phyloP scores from a whole-genome alignment of 1,140 invertebrate genomes.

The Cyrtorhinus lividipennis region DNA sequence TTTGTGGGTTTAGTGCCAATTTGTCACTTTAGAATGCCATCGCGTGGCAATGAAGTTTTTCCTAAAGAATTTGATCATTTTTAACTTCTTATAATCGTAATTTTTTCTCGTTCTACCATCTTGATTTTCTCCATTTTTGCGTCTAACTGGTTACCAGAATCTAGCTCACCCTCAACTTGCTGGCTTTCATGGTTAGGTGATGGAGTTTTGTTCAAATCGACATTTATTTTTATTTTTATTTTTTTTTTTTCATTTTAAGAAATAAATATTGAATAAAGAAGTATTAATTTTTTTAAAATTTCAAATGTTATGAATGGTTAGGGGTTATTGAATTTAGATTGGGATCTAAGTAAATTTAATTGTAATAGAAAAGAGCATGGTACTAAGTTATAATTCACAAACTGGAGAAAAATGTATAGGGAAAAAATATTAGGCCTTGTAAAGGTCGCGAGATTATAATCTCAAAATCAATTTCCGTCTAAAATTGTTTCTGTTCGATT shows the following conservation, averaged over 20 bases:
- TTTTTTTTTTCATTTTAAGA: constrained; percentile 11
- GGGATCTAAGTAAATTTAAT: background rate
- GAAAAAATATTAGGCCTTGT: constrained; percentile 12
- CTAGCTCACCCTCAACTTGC: background rate
- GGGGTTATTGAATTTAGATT: constrained; percentile 6
- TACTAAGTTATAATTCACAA: constrained; percentile 9
- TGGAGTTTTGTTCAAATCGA: too few relatives aligned
- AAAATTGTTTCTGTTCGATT: background rate
- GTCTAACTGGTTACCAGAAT: too few relatives aligned
- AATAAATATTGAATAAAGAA: background rate
- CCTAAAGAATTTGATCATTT: too few relatives aligned
- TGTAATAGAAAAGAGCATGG: background rate
- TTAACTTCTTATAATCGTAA: too few relatives aligned
- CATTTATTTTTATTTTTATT: too few relatives aligned
- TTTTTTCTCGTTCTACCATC: too few relatives aligned
- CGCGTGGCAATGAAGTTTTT: too few relatives aligned
- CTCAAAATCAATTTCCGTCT: constrained; percentile 16
- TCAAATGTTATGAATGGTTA: constrained; percentile 13
- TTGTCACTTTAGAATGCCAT: too few relatives aligned
- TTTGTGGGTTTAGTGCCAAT: too few relatives aligned
- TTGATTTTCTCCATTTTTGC: too few relatives aligned
- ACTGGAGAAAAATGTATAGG: background rate
- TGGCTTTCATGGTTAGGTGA: background rate
- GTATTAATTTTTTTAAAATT: constrained; percentile 12
- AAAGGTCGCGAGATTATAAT: constrained; percentile 15